Evolutionary conservation across 2,797 vertebrate species (phyloP), one percentile per base, ranked within the genome.

Genomic region (Lagodon rhomboides): DNA sequence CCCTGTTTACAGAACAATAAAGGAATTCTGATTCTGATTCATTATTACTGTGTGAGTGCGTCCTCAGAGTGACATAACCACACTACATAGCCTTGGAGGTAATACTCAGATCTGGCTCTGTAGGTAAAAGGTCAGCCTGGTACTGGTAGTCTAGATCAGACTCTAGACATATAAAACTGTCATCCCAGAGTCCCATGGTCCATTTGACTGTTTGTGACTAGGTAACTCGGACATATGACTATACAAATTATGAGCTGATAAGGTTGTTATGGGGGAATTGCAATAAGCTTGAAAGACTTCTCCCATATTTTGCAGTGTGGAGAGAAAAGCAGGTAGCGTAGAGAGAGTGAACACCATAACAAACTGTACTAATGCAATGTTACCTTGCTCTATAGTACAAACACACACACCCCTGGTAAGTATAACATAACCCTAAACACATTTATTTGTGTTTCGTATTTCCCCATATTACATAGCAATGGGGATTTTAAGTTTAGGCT

Each of bases 91-190:
- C 49, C 43, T 12, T 7, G 38, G 54, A 56, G 22, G 41, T 46
- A 25, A 34, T 20, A 58, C 15, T 55, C 16, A 8, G 13, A 34
- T 70, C 15, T 13, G 23, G 6, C 12, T 56, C 5, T n/a, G 16
- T 46, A 47, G 55, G 49, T 5, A 22, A 72, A 78, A 74, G 54
- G 71, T 83, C 51, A 69, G 7, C 44, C 60, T 1, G 12, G 38
- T 58, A 12, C 34, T 7, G 54, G 47, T 5, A 20, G n/a, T 73
- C 30, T 34, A n/a, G 60, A 46, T 61, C 25, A 6, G 34, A 38
- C 15, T 49, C 15, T 2, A 17, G 8, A 66, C 15, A 17, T 16
- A 34, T 61, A 13, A 67, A 56, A 20, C 16, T 0, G 5, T 23
- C 44, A 53, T 47, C 41, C 0, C 4, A 3, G 11, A 3, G 12